Percentiles rank a stretch among this genome's conserved stretches.
Conservation (phyloP, 2,797 vertebrate species). For the Borostomias antarcticus region DNA sequence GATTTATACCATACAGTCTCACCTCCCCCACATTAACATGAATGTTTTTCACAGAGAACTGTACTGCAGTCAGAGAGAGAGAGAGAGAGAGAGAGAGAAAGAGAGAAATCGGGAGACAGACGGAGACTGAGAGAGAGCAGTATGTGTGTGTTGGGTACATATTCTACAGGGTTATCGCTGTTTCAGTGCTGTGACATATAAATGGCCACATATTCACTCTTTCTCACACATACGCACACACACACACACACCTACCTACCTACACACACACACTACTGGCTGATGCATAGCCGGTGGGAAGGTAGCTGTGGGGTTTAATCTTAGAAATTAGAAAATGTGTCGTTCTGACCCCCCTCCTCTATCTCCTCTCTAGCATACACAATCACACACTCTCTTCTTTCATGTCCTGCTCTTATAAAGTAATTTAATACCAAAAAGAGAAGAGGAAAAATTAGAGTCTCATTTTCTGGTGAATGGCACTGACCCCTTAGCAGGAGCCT, state of each 20-base stretch:
- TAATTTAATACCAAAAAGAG: too few species aligned
- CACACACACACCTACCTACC: background rate
- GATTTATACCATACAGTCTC: slow-evolving; percentile 29
- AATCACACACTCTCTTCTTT: background rate
- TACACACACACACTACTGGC: background rate
- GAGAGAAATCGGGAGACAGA: too few species aligned
- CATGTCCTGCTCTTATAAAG: background rate
- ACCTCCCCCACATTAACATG: slow-evolving; percentile 27
- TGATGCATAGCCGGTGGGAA: slow-evolving; percentile 1
- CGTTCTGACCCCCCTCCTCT: background rate
- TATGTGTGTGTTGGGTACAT: too few species aligned
- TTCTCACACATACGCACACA: background rate
- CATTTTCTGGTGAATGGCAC: too few species aligned
- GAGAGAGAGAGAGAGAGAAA: background rate
- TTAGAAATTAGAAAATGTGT: slow-evolving; percentile 9
- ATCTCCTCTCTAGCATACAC: background rate
- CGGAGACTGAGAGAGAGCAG: too few species aligned
- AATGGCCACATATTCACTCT: background rate
- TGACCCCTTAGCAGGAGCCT: too few species aligned
- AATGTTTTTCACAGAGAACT: background rate
- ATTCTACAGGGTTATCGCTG: too few species aligned
- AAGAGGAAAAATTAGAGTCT: too few species aligned
- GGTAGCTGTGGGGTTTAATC: slow-evolving; percentile 11
- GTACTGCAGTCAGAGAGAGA: background rate
- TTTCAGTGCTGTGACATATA: background rate